Evolutionary conservation across 2,113 vertebrate species (phyloP), one percentile per base, ranked within the genome.

Genomic region (Carettochelys insculpta): DNA sequence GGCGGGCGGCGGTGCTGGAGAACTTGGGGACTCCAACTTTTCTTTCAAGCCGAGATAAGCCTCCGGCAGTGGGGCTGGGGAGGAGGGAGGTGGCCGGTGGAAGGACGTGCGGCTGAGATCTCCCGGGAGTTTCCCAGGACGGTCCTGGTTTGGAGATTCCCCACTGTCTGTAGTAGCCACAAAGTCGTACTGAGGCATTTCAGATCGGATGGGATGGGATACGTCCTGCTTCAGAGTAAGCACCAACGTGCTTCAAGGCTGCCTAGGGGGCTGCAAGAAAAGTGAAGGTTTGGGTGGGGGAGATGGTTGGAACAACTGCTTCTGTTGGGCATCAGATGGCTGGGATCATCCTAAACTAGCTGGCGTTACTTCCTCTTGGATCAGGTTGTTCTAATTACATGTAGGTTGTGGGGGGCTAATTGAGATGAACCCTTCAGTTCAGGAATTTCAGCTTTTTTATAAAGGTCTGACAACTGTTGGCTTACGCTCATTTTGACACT

Each of bases 151-250:
- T 75, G 50, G 27, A 14, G 24, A 53, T 31, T n/a, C 14, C 43
- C 27, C 6, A 13, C 43, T 22, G 22, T 29, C 27, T 50, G 12
- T 17, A 17, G 34, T 51, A 16, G 43, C 38, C 38, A 22, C 41
- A 16, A 8, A 14, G 34, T 65, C 34, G 34, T 20, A 16, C 41
- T 43, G 25, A 38, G 16, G 19, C 29, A 29, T 77, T 43, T 77
- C 50, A 19, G 27, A n/a, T n/a, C n/a, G n/a, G n/a, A 14, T 16
- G 79, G 6, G n/a, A 12, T 41, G 88, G 76, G 76, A 29, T 41
- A 31, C 27, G 88, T 90, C 90, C 61, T 71, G 85, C 82, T 96
- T 94, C 61, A 94, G 95, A 96, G 96, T 96, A 96, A 98, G 96
- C 95, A n/a, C n/a, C n/a, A 95, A 90, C 95, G 97, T 93, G 95